These are phyloP conservation scores for Isaurus tuberculatus DNA, from an alignment of 92 coral and sea anemone genomes.

Conservation along the genomic window DNA sequence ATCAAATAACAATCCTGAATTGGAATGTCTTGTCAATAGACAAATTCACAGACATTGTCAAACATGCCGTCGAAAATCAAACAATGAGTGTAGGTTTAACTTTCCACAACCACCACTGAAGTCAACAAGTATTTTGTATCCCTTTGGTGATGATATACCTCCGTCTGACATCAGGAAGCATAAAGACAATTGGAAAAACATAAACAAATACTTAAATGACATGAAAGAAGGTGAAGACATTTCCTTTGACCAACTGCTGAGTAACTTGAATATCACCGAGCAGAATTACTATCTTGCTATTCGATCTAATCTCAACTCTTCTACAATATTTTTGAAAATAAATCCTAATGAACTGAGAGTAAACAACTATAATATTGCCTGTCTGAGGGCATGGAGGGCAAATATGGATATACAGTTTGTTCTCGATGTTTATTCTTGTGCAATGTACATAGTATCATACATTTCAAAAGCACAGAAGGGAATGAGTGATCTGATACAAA, in stretches of 20 bases:
- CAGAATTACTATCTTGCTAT: constrained; percentile 43
- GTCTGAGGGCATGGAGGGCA: constrained; percentile 73
- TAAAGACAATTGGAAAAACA: constrained; percentile 49
- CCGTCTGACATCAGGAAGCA: constrained; percentile 34
- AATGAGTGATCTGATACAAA: constrained; percentile 59
- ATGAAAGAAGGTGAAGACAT: constrained; percentile 48
- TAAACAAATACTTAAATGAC: constrained; percentile 51
- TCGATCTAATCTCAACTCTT: constrained; percentile 36
- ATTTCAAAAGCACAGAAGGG: constrained; percentile 71
- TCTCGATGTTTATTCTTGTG: constrained; percentile 78
- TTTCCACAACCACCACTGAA: constrained; percentile 51
- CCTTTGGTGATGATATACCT: constrained; percentile 29
- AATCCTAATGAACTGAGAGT: constrained; percentile 18
- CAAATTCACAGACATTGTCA: constrained; percentile 41
- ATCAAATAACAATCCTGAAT: neutral
- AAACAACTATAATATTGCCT: constrained; percentile 67
- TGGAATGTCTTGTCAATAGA: constrained; percentile 1
- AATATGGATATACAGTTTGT: constrained; percentile 68
- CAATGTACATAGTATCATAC: constrained; percentile 67
- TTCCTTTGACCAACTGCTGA: constrained; percentile 46
- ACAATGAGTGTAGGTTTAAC: constrained; percentile 45
- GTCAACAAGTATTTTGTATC: constrained; percentile 48
- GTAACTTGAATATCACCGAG: constrained; percentile 22
- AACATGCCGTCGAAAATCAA: constrained; percentile 51
- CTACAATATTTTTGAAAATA: constrained; percentile 54